These are phyloP conservation scores for Drosophila nr. perissopoda DNA, from an alignment of 2,888 invertebrate species.

Conservation along the genomic window DNA sequence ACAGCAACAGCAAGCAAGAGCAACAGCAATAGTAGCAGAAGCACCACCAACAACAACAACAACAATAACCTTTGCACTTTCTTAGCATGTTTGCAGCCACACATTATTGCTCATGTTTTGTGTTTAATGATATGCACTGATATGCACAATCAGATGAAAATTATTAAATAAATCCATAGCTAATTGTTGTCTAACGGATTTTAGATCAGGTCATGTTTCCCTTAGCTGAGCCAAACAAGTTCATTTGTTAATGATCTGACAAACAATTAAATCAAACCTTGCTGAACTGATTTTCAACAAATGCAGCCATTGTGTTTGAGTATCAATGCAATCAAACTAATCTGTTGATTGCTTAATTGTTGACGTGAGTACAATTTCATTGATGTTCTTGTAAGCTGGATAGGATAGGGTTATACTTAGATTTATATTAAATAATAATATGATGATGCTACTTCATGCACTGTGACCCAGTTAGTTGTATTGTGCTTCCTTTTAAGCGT, in stretches of 20 bases:
- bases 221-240: neutral
- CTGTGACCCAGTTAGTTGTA: neutral
- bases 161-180: slow-evolving; percentile 17
- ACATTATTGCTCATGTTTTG: slow-evolving; percentile 27
- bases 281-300: neutral
- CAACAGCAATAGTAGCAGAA: slow-evolving; percentile 12
- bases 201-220: neutral
- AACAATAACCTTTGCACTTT: neutral
- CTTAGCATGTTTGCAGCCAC: slow-evolving; percentile 12
- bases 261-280: neutral
- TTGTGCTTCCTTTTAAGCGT: neutral
- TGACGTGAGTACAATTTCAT: neutral
- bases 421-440: neutral
- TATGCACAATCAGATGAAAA: slow-evolving; percentile 16
- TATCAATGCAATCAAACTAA: neutral
- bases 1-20: slow-evolving; percentile 21
- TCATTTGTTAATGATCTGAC: neutral
- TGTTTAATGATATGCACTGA: neutral
- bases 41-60: slow-evolving; percentile 5
- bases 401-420: neutral
- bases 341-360: neutral
- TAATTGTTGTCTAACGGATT: slow-evolving; percentile 11
- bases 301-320: neutral
- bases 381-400: neutral
- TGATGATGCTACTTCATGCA: neutral